Percentiles rank a stretch among this genome's conserved stretches.
Conservation (phyloP, 2,797 vertebrate genomes). For the Periophthalmus magnuspinnatus region DNA sequence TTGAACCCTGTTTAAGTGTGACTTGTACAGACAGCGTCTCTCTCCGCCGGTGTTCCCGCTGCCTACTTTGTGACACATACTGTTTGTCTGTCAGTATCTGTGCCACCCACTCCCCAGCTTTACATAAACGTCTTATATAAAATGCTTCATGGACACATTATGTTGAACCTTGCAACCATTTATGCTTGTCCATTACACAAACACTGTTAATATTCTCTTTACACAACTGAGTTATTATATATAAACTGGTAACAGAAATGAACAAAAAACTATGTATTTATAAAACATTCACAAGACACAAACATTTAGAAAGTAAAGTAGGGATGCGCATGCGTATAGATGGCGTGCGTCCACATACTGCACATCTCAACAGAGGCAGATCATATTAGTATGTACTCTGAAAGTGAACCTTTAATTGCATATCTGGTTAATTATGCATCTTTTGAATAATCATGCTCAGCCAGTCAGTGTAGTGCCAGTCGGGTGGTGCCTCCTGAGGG, state of each 20-base stretch:
- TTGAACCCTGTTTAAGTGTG: slow-evolving; percentile 51
- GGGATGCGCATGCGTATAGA: slow-evolving; percentile 61
- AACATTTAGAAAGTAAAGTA: slow-evolving; percentile 49
- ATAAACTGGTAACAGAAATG: slow-evolving; percentile 32
- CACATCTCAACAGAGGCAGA: slow-evolving; percentile 25
- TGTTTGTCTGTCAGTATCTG: slow-evolving; percentile 40
- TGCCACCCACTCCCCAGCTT: slow-evolving; percentile 72
- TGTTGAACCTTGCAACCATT: slow-evolving; percentile 45
- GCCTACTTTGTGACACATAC: slow-evolving; percentile 33
- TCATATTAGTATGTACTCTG: slow-evolving; percentile 18
- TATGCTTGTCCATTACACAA: slow-evolving; percentile 45
- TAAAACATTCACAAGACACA: slow-evolving; percentile 28
- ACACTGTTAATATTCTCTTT: slow-evolving; percentile 36
- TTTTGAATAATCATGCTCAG: slow-evolving; percentile 55
- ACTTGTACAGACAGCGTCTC: slow-evolving; percentile 55
- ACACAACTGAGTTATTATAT: slow-evolving; percentile 43
- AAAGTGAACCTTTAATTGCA: slow-evolving; percentile 54
- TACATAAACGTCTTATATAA: slow-evolving; percentile 71
- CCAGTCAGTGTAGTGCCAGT: slow-evolving; percentile 19
- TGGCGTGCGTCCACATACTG: slow-evolving; percentile 34
- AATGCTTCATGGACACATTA: slow-evolving; percentile 62
- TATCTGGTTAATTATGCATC: slow-evolving; percentile 8
- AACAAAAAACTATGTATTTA: slow-evolving; percentile 32
- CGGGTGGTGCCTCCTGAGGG: slow-evolving; percentile 40
- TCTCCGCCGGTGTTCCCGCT: slow-evolving; percentile 30